Base-by-base conservation (phyloP, 2,888 invertebrate genomes). In the Nomada lathburiana region DNA sequence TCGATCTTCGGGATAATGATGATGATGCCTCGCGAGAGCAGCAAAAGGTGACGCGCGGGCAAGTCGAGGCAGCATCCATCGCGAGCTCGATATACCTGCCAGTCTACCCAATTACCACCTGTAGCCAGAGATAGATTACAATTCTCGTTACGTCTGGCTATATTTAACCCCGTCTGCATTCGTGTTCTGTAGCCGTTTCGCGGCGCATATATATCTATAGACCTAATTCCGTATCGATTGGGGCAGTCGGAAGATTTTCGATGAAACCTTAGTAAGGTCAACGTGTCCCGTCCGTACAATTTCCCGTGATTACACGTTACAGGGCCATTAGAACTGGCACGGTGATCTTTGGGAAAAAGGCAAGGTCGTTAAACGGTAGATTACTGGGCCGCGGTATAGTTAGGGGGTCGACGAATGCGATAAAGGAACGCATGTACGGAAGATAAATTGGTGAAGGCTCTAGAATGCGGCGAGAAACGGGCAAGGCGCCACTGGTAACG, bases 61-160 rank as follows among this genome's bases (percentile, higher is more conserved):
- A 20, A 47, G 26, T 13, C 68, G 62, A 77, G 53, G 47, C 42
- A 47, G 65, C 57, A 23, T 60, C 73, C 76, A 82, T 87, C 76
- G 74, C 62, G 59, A 69, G 65, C 77, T 42, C 59, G 84, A 78
- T 86, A 73, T 85, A 87, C 76, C 57, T 52, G 44, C 69, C 76
- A 76, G 62, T 77, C 82, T 78, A 80, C 71, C 83, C 89, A 88
- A 90, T 90, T 86, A 88, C 86, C 85, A 90, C 85, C 84, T 85
- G 84, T 70, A 83, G 83, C 86, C 83, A 78, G 82, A 87, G 86
- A 89, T 86, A 86, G 88, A 90, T 88, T 89, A 90, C 80, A 85
- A 79, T 73, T 77, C 85, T 84, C 86, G 80, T 90, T 90, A 88
- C 83, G 64, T 67, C 64, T 75, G 73, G 78, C 83, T 88, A 88